phyloP scores from a whole-genome alignment of 2,888 invertebrate genomes.

The Orchestes rusci region DNA sequence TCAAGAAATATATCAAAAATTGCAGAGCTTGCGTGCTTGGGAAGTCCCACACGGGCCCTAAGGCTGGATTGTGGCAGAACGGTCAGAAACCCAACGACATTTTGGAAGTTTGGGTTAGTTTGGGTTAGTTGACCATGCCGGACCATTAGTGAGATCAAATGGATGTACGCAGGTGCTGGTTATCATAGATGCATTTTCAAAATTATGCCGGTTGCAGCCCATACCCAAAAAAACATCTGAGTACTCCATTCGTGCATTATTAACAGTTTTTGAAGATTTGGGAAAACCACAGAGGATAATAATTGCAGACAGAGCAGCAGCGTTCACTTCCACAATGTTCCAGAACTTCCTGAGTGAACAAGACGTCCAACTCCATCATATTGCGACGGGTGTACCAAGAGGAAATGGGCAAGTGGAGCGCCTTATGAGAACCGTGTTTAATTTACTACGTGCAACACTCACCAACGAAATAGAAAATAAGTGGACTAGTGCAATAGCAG shows the following conservation, averaged over 20 bases:
- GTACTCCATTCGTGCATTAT: constrained; percentile 3
- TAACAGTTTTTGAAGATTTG: constrained; percentile 4
- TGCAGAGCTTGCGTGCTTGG: too few species aligned
- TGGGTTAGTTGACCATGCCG: constrained; percentile 7
- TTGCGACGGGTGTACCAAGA: constrained; percentile 12
- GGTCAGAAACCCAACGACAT: neutral
- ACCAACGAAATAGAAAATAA: constrained; percentile 8
- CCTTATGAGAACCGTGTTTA: constrained; percentile 10
- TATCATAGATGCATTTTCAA: constrained; percentile 8
- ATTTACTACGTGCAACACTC: constrained; percentile 5
- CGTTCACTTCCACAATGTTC: constrained; percentile 6
- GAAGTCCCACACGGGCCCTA: neutral
- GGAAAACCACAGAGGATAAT: constrained; percentile 9
- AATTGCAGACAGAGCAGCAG: constrained; percentile 14
- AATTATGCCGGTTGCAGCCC: neutral
- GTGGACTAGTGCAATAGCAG: constrained; percentile 4
- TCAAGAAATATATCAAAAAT: constrained; percentile 22
- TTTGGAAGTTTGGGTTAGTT: constrained; percentile 4
- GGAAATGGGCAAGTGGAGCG: constrained; percentile 14
- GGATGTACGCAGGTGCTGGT: constrained; percentile 6
- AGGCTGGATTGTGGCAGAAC: neutral
- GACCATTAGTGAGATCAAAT: constrained; percentile 9
- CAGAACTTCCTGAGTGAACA: constrained; percentile 5
- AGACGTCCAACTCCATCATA: constrained; percentile 7
- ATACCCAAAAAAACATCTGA: constrained; percentile 6